Conservation (phyloP, 2,113 vertebrate species). For the Egretta garzetta region DNA sequence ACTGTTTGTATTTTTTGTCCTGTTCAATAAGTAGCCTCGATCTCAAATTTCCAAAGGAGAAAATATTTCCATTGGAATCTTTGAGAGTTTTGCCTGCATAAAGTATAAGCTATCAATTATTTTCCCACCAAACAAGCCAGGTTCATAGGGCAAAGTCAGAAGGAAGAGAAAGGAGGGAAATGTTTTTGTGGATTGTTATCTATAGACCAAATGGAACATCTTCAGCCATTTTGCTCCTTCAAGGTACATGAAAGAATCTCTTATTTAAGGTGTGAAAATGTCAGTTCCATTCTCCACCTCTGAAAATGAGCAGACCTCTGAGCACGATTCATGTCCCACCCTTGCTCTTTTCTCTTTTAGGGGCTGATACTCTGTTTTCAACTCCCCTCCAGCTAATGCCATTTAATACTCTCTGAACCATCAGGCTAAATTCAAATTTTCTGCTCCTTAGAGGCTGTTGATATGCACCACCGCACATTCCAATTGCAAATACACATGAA, state of each 20-base stretch:
- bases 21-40: not conserved
- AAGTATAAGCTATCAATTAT: not conserved
- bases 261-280: not conserved
- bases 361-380: not conserved
- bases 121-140: not conserved
- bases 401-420: slow-evolving; percentile 34
- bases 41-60: not conserved
- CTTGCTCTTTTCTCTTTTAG: slow-evolving; percentile 1
- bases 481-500: slow-evolving; percentile 43
- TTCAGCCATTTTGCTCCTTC: slow-evolving; percentile 27
- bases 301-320: not conserved
- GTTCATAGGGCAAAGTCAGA: not conserved
- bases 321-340: not conserved
- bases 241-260: not conserved
- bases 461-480: not conserved
- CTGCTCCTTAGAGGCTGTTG: slow-evolving; percentile 38
- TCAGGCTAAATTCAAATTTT: slow-evolving; percentile 46
- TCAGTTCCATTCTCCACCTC: slow-evolving; percentile 7
- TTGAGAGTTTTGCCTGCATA: not conserved
- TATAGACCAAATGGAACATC: not conserved
- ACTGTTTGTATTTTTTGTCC: not conserved
- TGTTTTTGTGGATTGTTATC: slow-evolving; percentile 1
- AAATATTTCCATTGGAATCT: not conserved
- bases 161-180: slow-evolving; percentile 13
- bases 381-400: slow-evolving; percentile 21